Conservation (phyloP, 1,140 invertebrate species). For the Bemisia tabaci region DNA sequence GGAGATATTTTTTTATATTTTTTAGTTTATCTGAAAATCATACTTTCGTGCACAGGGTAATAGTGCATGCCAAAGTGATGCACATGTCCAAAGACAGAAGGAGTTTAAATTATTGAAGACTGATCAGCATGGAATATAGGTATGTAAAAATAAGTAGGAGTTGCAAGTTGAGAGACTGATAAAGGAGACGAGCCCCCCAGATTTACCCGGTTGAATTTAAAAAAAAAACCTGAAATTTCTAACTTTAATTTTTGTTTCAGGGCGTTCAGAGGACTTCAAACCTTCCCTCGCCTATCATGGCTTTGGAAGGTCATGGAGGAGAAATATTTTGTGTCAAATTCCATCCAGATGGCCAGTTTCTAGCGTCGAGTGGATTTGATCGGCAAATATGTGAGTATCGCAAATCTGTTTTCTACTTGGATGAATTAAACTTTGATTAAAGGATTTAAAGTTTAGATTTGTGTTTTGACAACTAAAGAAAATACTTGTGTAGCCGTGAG, state of each 20-base stretch:
- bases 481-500: neutral
- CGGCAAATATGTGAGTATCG: conserved; percentile 84
- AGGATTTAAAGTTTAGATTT: conserved; percentile 11
- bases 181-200: too few relatives aligned
- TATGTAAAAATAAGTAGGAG: neutral
- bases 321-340: conserved; percentile 91
- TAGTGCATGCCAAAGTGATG: too few relatives aligned
- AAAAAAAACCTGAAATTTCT: neutral
- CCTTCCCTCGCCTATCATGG: conserved; percentile 88
- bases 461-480: conserved; percentile 5
- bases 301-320: conserved; percentile 90
- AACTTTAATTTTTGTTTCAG: neutral
- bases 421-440: too few relatives aligned
- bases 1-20: too few relatives aligned
- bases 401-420: too few relatives aligned
- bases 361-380: conserved; percentile 94
- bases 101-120: neutral
- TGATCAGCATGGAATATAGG: neutral
- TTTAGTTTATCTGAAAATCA: too few relatives aligned
- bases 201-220: too few relatives aligned
- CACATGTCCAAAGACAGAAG: neutral
- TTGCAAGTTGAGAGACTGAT: neutral
- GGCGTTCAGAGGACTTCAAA: conserved; percentile 54
- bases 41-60: too few relatives aligned
- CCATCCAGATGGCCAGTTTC: conserved; percentile 86